Base-by-base conservation (phyloP, 2,113 vertebrate genomes). In the Lucifuga dentata region DNA sequence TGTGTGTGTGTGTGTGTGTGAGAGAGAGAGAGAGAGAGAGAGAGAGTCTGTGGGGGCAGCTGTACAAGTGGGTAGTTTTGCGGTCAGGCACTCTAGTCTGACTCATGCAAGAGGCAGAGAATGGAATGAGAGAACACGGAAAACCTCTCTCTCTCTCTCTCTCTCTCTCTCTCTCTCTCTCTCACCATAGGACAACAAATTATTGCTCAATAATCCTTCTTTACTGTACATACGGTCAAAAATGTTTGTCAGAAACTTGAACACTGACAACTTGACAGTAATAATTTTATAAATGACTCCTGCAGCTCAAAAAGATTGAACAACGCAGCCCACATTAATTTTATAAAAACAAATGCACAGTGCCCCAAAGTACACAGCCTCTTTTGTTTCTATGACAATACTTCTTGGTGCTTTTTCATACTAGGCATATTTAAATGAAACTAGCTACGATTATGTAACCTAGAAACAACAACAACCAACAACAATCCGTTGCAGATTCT, bases 11-110 rank as follows among this genome's bases (percentile, higher is more conserved):
- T 41, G 39, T 35, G 33, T 35, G 33, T 35, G 33, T 11, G 8
- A n/a, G n/a, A n/a, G n/a, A n/a, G n/a, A n/a, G n/a, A n/a, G n/a
- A n/a, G n/a, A n/a, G n/a, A n/a, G n/a, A n/a, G n/a, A n/a, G n/a
- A n/a, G n/a, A n/a, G n/a, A 8, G 33, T 68, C 46, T 83, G 84
- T 67, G 86, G 74, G 81, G 84, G 86, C 86, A 88, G 86, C 49
- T 84, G 80, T 68, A 72, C 68, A 88, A 90, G 88, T 90, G 88
- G 86, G 86, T 88, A 88, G 82, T 77, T 89, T 83, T 82, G 68
- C 85, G 88, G 86, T 85, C 85, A 88, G 72, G 83, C 80, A 73
- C 78, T 82, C 84, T 82, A 73, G 66, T 80, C 76, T 86, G 89
- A 88, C 78, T 89, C 85, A 89, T 86, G 85, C 50, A 19, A 78